A percentile compares a stretch with the other conserved stretches of the same genome.
These are phyloP conservation scores for Drosophila mauritiana DNA, from an alignment of 1,140 invertebrate species.

Conservation along the genomic window DNA sequence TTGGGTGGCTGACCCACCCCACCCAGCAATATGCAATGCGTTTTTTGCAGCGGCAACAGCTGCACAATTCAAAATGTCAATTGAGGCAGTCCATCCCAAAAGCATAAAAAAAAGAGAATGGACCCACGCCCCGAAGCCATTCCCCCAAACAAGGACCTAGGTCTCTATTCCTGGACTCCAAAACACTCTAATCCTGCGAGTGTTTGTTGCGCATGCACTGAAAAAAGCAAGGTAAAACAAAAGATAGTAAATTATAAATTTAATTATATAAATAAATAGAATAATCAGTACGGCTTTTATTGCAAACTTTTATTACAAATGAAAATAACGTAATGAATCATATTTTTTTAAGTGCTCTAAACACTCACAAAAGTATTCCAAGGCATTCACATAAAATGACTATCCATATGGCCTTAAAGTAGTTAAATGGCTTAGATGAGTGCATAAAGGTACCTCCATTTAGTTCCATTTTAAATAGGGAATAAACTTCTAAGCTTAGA, in stretches of 20 bases:
- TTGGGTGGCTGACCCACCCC: background rate
- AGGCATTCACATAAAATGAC: too few relatives aligned
- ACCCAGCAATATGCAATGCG: slow-evolving; percentile 50
- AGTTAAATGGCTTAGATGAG: too few relatives aligned
- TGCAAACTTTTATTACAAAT: background rate
- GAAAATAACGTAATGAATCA: too few relatives aligned
- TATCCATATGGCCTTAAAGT: too few relatives aligned
- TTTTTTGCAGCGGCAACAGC: slow-evolving; percentile 67
- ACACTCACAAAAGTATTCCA: too few relatives aligned
- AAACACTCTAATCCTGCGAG: slow-evolving; percentile 36
- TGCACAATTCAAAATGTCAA: slow-evolving; percentile 83
- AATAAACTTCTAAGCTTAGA: too few relatives aligned
- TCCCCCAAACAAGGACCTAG: slow-evolving; percentile 27
- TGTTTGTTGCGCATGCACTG: slow-evolving; percentile 13
- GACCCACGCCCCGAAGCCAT: slow-evolving; percentile 31
- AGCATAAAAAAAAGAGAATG: slow-evolving; percentile 29
- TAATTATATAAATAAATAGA: too few relatives aligned
- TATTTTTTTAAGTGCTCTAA: too few relatives aligned
- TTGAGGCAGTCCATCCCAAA: slow-evolving; percentile 65
- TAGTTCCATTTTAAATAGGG: too few relatives aligned
- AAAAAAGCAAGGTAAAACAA: background rate
- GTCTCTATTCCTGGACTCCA: slow-evolving; percentile 38
- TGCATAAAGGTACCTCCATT: too few relatives aligned
- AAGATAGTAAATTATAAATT: background rate
- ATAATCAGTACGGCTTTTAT: background rate